Conservation (phyloP, 1,140 invertebrate species). For the Pseudachorutes palmiensis region DNA sequence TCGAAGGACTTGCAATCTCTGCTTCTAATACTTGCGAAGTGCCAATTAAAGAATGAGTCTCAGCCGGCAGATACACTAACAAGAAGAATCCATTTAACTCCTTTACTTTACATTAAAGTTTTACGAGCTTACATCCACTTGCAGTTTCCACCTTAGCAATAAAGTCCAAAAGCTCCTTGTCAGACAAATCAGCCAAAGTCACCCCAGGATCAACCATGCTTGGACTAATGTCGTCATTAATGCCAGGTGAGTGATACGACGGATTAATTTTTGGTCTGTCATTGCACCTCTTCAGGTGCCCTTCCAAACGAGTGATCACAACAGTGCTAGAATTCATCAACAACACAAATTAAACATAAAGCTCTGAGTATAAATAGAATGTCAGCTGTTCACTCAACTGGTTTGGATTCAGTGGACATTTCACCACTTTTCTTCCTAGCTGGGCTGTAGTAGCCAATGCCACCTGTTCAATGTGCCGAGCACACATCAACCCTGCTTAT, state of each 20-base stretch:
- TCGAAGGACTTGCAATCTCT: constrained; percentile 54
- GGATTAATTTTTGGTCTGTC: not conserved
- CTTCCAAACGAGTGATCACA: not conserved
- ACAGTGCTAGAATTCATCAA: not conserved
- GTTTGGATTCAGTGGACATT: constrained; percentile 27
- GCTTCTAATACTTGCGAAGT: constrained; percentile 38
- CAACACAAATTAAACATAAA: too few species aligned
- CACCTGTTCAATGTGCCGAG: too few species aligned
- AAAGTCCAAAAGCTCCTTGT: constrained; percentile 42
- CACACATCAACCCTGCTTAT: too few species aligned
- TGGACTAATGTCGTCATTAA: constrained; percentile 25
- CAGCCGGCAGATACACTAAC: constrained; percentile 2
- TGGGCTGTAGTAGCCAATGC: too few species aligned
- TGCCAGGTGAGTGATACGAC: not conserved
- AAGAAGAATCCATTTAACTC: too few species aligned
- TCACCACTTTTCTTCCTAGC: too few species aligned
- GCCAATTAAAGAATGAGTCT: constrained; percentile 16
- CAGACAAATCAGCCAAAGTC: constrained; percentile 42
- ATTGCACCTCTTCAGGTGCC: not conserved
- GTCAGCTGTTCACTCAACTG: constrained; percentile 18
- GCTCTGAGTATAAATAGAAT: too few species aligned
- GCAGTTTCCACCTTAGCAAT: constrained; percentile 48
- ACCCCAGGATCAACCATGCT: constrained; percentile 27
- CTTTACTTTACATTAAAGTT: too few species aligned
- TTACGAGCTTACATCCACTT: constrained; percentile 37